Conservation (phyloP, 2,113 vertebrate genomes). For the Pholis gunnellus region DNA sequence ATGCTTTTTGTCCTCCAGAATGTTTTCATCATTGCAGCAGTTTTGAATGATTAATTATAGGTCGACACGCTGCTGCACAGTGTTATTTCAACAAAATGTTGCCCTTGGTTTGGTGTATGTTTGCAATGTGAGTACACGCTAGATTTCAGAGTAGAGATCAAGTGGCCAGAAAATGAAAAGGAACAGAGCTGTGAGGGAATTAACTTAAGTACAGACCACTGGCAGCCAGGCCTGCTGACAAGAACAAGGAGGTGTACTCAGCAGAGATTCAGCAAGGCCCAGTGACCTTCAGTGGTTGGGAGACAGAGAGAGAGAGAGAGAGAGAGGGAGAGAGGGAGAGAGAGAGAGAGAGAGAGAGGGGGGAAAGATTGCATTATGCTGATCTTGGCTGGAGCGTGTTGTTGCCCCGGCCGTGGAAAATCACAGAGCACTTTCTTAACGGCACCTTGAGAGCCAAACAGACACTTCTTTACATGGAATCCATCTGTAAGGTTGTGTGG, state of each 20-base stretch:
- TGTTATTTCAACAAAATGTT: conserved; percentile 44
- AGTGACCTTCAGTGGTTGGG: conserved; percentile 35
- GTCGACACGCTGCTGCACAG: conserved; percentile 21
- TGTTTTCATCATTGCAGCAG: neutral
- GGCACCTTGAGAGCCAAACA: conserved; percentile 39
- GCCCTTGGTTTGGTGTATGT: conserved; percentile 29
- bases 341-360: neutral
- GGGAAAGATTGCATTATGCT: conserved; percentile 56
- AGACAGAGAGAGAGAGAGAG: neutral
- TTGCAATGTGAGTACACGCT: conserved; percentile 24
- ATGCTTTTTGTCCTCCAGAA: neutral
- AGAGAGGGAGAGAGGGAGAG: neutral
- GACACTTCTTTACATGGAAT: conserved; percentile 40
- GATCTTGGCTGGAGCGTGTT: conserved; percentile 63
- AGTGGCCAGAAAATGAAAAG: conserved; percentile 59
- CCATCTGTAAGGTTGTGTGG: conserved; percentile 30
- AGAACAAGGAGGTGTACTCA: conserved; percentile 64
- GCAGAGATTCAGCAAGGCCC: conserved; percentile 42
- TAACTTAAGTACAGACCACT: conserved; percentile 44
- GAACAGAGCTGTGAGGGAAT: conserved; percentile 59
- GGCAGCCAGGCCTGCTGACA: conserved; percentile 49
- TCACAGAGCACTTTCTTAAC: conserved; percentile 51
- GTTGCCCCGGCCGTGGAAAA: conserved; percentile 64
- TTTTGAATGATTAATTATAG: conserved; percentile 33
- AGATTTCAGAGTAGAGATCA: conserved; percentile 46